Percentiles rank a stretch among this genome's conserved stretches.
Evolutionary conservation across 2,888 invertebrate species (phyloP).

Genomic region (Parelbella ahira): DNA sequence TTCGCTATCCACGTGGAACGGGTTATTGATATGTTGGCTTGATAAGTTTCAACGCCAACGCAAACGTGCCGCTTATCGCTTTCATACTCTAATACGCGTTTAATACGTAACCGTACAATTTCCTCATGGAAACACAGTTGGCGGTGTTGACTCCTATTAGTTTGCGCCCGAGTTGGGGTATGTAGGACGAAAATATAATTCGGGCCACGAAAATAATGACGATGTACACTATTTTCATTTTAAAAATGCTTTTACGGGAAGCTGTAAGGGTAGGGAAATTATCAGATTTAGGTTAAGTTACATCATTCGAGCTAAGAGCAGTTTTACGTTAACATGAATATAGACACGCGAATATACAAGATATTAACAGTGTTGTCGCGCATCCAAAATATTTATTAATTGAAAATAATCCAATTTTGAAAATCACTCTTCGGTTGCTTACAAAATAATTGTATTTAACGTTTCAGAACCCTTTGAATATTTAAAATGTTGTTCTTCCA

Average conservation of each 20-base stretch:
- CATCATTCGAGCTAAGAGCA: background rate
- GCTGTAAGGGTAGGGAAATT: background rate
- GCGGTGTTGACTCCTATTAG: slow-evolving; percentile 9
- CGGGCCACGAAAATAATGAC: slow-evolving; percentile 8
- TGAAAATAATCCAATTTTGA: too few relatives aligned
- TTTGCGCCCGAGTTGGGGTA: slow-evolving; percentile 14
- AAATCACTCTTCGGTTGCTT: too few relatives aligned
- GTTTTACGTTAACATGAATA: background rate
- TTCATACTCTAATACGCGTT: too few relatives aligned
- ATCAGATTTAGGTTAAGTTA: slow-evolving; percentile 16
- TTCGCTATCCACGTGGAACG: slow-evolving; percentile 5
- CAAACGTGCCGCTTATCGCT: slow-evolving; percentile 13
- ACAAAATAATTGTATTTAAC: too few relatives aligned
- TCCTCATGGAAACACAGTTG: slow-evolving; percentile 14
- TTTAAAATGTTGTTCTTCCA: slow-evolving; percentile 5
- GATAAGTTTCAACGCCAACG: slow-evolving; percentile 26
- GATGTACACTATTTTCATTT: slow-evolving; percentile 3
- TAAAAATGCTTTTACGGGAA: background rate
- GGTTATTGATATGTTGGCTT: slow-evolving; percentile 26
- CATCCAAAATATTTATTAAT: too few relatives aligned
- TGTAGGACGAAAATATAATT: slow-evolving; percentile 15
- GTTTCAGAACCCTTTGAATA: slow-evolving; percentile 14
- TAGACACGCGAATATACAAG: background rate
- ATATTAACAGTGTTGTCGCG: too few relatives aligned
- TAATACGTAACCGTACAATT: slow-evolving; percentile 27